These are phyloP conservation scores for Caenorhabditis sp. DNA, from an alignment of 2,888 invertebrate genomes.

Conservation along the genomic window DNA sequence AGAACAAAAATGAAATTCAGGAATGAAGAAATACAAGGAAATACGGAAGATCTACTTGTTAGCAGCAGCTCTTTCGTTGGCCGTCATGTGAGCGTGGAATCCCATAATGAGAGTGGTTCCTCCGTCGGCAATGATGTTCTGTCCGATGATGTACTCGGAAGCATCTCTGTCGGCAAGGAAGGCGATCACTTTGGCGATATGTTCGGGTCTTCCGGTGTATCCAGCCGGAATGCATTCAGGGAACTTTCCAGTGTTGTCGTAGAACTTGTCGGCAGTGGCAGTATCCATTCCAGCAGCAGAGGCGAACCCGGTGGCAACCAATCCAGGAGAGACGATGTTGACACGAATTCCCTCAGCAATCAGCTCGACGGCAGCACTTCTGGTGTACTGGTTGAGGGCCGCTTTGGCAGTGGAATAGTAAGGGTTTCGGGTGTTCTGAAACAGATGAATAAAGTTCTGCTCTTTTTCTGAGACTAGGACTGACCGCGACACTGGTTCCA, in stretches of 20 bases:
- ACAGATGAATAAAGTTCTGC: not conserved
- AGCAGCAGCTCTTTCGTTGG: not conserved
- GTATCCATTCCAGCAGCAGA: not conserved
- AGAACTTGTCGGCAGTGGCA: conserved; percentile 13
- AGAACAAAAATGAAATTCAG: too few relatives aligned
- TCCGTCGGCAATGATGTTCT: conserved; percentile 61
- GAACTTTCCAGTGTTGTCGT: not conserved
- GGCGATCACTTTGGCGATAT: conserved; percentile 57
- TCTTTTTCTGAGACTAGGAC: not conserved
- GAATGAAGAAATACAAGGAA: not conserved
- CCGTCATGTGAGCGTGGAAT: conserved; percentile 9
- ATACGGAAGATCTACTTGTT: too few relatives aligned
- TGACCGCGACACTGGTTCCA: not conserved
- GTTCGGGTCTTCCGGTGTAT: conserved; percentile 44
- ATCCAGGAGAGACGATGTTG: conserved; percentile 41
- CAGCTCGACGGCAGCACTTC: conserved; percentile 26
- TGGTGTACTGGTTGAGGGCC: conserved; percentile 42
- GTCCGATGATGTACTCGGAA: conserved; percentile 65
- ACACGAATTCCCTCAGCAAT: conserved; percentile 42
- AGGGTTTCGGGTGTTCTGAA: conserved; percentile 4
- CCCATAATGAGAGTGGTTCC: conserved; percentile 51
- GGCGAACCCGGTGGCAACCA: conserved; percentile 34
- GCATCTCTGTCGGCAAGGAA: conserved; percentile 59
- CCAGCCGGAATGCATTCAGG: conserved; percentile 43
- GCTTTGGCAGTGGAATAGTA: conserved; percentile 51